Evolutionary conservation across 1,140 invertebrate genomes (phyloP).

Genomic region (Diachasma alloeum): DNA sequence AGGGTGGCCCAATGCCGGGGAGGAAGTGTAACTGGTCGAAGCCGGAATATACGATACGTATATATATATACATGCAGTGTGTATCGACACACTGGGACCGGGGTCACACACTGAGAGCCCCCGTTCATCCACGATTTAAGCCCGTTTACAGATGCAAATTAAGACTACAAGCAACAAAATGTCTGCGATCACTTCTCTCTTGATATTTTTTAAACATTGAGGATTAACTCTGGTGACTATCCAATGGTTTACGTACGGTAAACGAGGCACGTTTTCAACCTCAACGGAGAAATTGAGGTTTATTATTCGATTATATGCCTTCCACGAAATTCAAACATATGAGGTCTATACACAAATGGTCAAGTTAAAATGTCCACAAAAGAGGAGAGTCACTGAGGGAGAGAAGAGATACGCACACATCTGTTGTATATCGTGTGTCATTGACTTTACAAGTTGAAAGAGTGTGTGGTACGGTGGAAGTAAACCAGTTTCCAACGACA

Average conservation of each 20-base stretch:
- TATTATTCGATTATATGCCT: slow-evolving; percentile 10
- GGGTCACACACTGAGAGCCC: slow-evolving; percentile 10
- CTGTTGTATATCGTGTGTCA: slow-evolving; percentile 8
- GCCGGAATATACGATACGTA: slow-evolving; percentile 49
- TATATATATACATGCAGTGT: background rate
- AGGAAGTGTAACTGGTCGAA: slow-evolving; percentile 33
- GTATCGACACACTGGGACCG: background rate
- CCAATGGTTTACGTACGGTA: background rate
- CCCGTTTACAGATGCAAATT: slow-evolving; percentile 52
- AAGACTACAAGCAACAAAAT: background rate
- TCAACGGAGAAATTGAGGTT: slow-evolving; percentile 4
- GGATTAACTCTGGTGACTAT: slow-evolving; percentile 35
- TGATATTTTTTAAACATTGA: slow-evolving; percentile 28
- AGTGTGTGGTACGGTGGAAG: slow-evolving; percentile 13
- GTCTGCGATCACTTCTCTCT: too few species aligned
- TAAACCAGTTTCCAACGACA: slow-evolving; percentile 31
- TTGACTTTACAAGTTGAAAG: slow-evolving; percentile 10
- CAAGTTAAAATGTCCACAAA: slow-evolving; percentile 8
- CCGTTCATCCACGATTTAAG: slow-evolving; percentile 37
- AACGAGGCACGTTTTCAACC: slow-evolving; percentile 8
- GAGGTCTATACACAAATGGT: background rate
- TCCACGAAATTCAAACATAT: slow-evolving; percentile 5
- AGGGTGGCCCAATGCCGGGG: background rate
- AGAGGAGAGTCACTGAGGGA: background rate
- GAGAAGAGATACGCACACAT: background rate